Percentiles rank a stretch among this genome's conserved stretches.
These are phyloP conservation scores for Lutjanus argentimaculatus DNA, from an alignment of 2,797 vertebrate genomes.

Conservation along the genomic window DNA sequence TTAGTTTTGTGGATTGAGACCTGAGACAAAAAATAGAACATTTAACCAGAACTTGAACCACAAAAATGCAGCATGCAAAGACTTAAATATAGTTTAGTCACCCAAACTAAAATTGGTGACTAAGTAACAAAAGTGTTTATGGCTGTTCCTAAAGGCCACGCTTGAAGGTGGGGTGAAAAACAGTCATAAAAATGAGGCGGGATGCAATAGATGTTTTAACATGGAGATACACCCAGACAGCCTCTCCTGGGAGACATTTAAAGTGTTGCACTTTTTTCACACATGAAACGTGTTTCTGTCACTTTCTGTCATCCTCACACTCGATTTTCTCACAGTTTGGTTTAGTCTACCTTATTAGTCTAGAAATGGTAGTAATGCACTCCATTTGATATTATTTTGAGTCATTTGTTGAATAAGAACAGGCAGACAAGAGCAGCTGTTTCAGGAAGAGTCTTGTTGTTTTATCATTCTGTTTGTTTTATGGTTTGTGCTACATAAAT, in stretches of 20 bases:
- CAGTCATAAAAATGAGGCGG: neutral
- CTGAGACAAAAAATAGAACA: constrained; percentile 9
- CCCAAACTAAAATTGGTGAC: constrained; percentile 1
- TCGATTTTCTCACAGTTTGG: too few relatives aligned
- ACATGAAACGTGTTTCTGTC: neutral
- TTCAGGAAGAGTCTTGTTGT: too few relatives aligned
- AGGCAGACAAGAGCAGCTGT: too few relatives aligned
- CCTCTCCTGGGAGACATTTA: neutral
- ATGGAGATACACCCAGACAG: neutral
- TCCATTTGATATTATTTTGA: too few relatives aligned
- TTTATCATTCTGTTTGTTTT: too few relatives aligned
- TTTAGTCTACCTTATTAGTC: too few relatives aligned
- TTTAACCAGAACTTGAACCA: constrained; percentile 1
- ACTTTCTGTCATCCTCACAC: neutral
- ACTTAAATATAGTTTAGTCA: constrained; percentile 5
- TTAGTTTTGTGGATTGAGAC: neutral
- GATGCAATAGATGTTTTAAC: neutral
- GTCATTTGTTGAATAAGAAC: too few relatives aligned
- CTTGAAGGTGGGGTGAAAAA: neutral
- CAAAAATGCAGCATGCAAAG: constrained; percentile 1
- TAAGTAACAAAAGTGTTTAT: neutral
- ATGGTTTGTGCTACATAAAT: too few relatives aligned
- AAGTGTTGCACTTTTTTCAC: neutral
- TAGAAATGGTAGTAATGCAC: too few relatives aligned
- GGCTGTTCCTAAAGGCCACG: neutral